Percentiles rank a stretch among this genome's conserved stretches.
Evolutionary conservation across 2,888 invertebrate genomes (phyloP).

Genomic region (Fragum sueziense): DNA sequence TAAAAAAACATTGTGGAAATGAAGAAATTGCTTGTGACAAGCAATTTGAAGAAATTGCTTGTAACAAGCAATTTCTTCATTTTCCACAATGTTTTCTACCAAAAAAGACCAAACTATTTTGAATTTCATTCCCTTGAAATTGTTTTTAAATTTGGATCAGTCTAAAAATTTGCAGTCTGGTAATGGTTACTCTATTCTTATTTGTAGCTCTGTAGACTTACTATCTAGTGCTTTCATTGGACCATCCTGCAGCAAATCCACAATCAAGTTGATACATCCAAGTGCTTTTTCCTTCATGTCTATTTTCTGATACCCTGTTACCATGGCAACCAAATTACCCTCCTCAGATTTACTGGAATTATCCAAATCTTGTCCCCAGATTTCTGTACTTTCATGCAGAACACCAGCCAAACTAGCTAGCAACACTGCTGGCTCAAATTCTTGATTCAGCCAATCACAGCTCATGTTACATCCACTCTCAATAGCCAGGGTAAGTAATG

Average conservation of each 20-base stretch:
- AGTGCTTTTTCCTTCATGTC: conserved; percentile 25
- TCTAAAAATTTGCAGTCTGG: too few relatives aligned
- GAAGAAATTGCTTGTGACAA: too few relatives aligned
- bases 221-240: background rate
- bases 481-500: conserved; percentile 25
- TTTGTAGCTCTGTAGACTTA: background rate
- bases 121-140: too few relatives aligned
- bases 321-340: conserved; percentile 5
- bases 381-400: conserved; percentile 44
- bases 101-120: too few relatives aligned
- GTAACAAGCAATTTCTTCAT: too few relatives aligned
- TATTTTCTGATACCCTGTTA: conserved; percentile 33
- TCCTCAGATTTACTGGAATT: background rate
- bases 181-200: too few relatives aligned
- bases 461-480: conserved; percentile 19
- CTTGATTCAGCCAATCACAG: conserved; percentile 38
- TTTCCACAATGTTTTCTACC: too few relatives aligned
- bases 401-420: conserved; percentile 40
- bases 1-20: too few relatives aligned
- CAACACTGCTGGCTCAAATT: conserved; percentile 44
- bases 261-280: conserved; percentile 9
- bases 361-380: conserved; percentile 20
- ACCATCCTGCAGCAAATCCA: conserved; percentile 10
- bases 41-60: too few relatives aligned
- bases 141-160: too few relatives aligned